phyloP scores from a whole-genome alignment of 2,797 vertebrate species.

The Microctenopoma stevenorrisi region DNA sequence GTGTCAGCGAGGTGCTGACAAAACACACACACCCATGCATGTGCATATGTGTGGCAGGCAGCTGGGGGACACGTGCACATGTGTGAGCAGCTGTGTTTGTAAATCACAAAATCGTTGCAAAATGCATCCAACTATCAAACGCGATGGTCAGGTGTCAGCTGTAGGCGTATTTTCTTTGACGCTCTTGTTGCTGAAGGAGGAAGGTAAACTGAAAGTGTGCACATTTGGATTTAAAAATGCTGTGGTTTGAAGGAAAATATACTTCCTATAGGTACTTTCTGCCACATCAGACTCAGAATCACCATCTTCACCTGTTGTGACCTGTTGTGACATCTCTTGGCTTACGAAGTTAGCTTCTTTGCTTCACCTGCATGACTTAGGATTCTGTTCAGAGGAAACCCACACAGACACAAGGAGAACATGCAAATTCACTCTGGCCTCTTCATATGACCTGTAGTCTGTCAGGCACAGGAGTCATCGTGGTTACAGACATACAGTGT shows the following conservation, averaged over 20 bases:
- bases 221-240: not conserved
- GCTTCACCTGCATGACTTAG: not conserved
- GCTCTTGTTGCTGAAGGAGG: not conserved
- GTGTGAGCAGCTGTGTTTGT: slow-evolving; percentile 61
- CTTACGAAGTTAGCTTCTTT: not conserved
- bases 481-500: not conserved
- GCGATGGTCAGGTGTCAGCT: slow-evolving; percentile 16
- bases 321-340: no score
- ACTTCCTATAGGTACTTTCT: not conserved
- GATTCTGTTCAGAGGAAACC: not conserved
- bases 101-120: slow-evolving; percentile 36
- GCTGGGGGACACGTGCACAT: slow-evolving; percentile 26
- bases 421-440: not conserved
- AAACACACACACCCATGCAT: not conserved
- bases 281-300: not conserved
- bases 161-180: not conserved
- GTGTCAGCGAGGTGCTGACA: not conserved
- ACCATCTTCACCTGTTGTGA: no score
- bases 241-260: not conserved
- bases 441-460: not conserved
- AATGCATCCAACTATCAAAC: slow-evolving; percentile 34
- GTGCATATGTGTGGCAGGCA: slow-evolving; percentile 13
- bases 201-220: not conserved
- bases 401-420: no score
- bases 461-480: not conserved